Evolutionary conservation across 2,113 vertebrate genomes (phyloP).

Genomic region (Spheniscus mendiculus): DNA sequence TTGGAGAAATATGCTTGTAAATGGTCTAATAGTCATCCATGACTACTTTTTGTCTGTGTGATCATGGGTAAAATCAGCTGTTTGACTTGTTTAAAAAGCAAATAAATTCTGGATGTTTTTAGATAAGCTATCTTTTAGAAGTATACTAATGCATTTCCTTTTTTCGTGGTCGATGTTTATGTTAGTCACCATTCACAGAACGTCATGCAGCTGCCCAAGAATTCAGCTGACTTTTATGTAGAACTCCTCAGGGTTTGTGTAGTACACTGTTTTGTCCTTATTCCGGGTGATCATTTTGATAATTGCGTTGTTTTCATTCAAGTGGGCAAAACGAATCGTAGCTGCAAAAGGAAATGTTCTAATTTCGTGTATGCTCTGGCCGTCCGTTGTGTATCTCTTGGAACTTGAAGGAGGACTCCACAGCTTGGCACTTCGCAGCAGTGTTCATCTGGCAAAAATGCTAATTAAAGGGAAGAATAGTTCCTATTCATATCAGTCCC

Average conservation of each 20-base stretch:
- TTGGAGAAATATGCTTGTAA: background rate
- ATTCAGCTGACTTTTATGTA: constrained; percentile 40
- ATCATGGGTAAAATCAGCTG: constrained; percentile 18
- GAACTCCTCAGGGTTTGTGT: constrained; percentile 5
- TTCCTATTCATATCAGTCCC: constrained; percentile 67
- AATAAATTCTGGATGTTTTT: background rate
- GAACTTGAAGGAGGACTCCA: constrained; percentile 50
- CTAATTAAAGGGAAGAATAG: constrained; percentile 73
- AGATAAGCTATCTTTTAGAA: constrained; percentile 29
- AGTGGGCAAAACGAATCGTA: background rate
- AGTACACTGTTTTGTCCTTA: constrained; percentile 5
- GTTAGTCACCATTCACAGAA: constrained; percentile 66
- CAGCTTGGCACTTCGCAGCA: constrained; percentile 51
- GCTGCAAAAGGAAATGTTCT: constrained; percentile 3
- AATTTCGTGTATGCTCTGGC: background rate
- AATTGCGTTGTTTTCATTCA: constrained; percentile 30
- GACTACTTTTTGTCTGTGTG: background rate
- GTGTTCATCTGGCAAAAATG: constrained; percentile 69
- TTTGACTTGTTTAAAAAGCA: constrained; percentile 11
- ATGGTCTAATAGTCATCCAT: background rate
- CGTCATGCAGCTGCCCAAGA: constrained; percentile 61
- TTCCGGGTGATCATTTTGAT: constrained; percentile 28
- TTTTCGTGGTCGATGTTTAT: constrained; percentile 47
- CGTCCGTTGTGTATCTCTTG: constrained; percentile 28
- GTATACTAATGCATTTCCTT: constrained; percentile 13